Conservation (phyloP, 2,113 vertebrate species). For the Seriola dumerili region DNA sequence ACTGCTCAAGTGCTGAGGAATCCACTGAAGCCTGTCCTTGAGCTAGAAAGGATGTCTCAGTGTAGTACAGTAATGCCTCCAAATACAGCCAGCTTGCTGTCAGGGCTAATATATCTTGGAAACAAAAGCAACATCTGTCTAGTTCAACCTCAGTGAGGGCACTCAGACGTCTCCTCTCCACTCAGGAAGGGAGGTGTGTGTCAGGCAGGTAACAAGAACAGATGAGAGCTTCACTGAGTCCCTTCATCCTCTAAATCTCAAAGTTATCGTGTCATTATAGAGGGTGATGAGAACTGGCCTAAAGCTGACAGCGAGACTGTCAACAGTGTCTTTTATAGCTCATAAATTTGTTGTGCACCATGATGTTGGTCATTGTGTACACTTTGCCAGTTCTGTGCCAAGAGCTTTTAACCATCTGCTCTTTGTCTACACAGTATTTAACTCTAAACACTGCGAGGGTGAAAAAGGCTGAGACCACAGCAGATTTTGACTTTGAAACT, state of each 20-base stretch:
- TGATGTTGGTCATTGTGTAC: conserved; percentile 12
- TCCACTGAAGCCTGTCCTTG: conserved; percentile 41
- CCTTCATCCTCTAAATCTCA: conserved; percentile 32
- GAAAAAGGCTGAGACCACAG: not conserved
- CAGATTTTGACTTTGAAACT: not conserved
- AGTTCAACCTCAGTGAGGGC: conserved; percentile 48
- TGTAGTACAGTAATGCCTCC: conserved; percentile 14
- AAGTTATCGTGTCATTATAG: conserved; percentile 40
- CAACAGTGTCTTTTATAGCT: conserved; percentile 6
- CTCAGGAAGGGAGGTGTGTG: conserved; percentile 45
- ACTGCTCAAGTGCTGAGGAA: not conserved
- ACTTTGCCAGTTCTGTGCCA: not conserved
- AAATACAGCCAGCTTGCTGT: conserved; percentile 59
- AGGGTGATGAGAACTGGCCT: conserved; percentile 8
- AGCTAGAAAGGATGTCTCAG: conserved; percentile 13
- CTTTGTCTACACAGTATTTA: not conserved
- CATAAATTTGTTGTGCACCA: conserved; percentile 10
- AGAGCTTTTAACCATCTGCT: conserved; percentile 43
- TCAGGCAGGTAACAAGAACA: conserved; percentile 54
- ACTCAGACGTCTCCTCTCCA: conserved; percentile 34
- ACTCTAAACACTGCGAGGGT: not conserved
- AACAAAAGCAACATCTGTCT: conserved; percentile 69
- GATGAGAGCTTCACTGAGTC: conserved; percentile 35
- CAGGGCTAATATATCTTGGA: conserved; percentile 45
- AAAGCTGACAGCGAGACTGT: conserved; percentile 8